Percentiles rank a stretch among this genome's conserved stretches.
phyloP scores from a whole-genome alignment of 2,797 vertebrate species.

The Phalanger gymnotis region DNA sequence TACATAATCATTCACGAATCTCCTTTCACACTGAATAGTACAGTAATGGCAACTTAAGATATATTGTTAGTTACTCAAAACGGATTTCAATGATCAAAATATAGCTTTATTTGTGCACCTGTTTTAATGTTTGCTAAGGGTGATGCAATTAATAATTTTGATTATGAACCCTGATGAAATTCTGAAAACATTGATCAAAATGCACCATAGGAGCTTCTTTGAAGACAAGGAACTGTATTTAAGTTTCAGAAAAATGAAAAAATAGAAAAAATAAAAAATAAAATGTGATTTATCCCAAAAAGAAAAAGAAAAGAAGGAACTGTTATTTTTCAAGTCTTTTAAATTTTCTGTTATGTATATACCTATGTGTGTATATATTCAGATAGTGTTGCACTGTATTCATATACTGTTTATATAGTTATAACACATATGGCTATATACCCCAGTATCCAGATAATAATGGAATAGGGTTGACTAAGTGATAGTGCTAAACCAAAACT shows the following conservation, averaged over 20 bases:
- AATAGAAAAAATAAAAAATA: too few relatives aligned
- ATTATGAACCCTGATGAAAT: neutral
- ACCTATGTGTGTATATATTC: neutral
- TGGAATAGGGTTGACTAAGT: conserved; percentile 10
- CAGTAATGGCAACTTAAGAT: conserved; percentile 64
- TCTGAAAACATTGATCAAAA: conserved; percentile 30
- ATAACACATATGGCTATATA: neutral
- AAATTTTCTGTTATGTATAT: conserved; percentile 35
- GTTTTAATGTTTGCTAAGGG: conserved; percentile 46
- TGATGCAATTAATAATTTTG: conserved; percentile 36
- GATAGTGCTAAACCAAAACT: conserved; percentile 8
- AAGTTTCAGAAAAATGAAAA: too few relatives aligned
- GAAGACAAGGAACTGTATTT: conserved; percentile 5
- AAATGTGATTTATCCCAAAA: too few relatives aligned
- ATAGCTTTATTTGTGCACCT: conserved; percentile 38
- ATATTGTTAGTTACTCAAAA: conserved; percentile 64
- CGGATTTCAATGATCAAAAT: conserved; percentile 57
- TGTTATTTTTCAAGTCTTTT: neutral
- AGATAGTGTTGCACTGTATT: neutral
- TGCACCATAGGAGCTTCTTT: neutral
- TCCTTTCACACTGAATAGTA: conserved; percentile 61
- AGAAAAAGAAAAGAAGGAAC: conserved; percentile 7
- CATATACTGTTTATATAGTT: conserved; percentile 34
- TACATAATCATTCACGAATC: conserved; percentile 70
- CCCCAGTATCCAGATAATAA: conserved; percentile 21